Base-by-base conservation (phyloP, 2,797 vertebrate species). In the Sebastes wilsoni region DNA sequence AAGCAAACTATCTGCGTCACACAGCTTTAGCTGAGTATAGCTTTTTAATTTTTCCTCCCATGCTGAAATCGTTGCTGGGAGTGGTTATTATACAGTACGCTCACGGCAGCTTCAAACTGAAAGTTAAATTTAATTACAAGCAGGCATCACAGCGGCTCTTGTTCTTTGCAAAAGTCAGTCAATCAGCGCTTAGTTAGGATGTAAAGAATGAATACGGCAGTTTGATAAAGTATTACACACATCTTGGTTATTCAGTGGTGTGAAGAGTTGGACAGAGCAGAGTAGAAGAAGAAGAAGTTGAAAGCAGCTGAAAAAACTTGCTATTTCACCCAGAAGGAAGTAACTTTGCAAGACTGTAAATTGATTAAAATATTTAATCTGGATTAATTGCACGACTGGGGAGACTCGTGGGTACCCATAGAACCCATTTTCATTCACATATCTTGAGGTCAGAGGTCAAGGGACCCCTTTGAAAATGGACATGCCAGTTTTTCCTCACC, bases 1-100 rank as follows among this genome's bases (percentile, higher is more conserved):
- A 84, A 23, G 59, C 82, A 88, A 87, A 89, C 85, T 58, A 28
- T 72, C 76, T 59, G 68, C 68, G 10, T 70, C 72, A 34, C 75
- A 18, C 72, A 74, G 69, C 76, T 72, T 67, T 12, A 27, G 46
- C 71, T 5, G 46, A 72, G 12, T 6, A 18, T 2, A 46, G 65
- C 72, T n/a, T 83, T 81, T 58, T 30, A 9, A 36, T 72, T 68
- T 42, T 12, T 54, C 62, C 56, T 60, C 59, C 36, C 20, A 1
- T 28, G 66, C 42, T 75, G 58, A 25, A 75, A 49, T 70, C 14
- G 3, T 77, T 67, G 80, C 83, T 13, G 59, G 12, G 54, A 42
- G 65, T 22, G 34, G 30, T 76, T 72, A 68, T 69, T 66, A 61
- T 28, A 42, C 42, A 64, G n/a, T 22, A 2, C 5, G 42, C 75